Percentiles rank a stretch among this genome's conserved stretches.
These are phyloP conservation scores for Hirtodrosophila alboralis DNA, from an alignment of 2,888 invertebrate genomes.

Conservation along the genomic window DNA sequence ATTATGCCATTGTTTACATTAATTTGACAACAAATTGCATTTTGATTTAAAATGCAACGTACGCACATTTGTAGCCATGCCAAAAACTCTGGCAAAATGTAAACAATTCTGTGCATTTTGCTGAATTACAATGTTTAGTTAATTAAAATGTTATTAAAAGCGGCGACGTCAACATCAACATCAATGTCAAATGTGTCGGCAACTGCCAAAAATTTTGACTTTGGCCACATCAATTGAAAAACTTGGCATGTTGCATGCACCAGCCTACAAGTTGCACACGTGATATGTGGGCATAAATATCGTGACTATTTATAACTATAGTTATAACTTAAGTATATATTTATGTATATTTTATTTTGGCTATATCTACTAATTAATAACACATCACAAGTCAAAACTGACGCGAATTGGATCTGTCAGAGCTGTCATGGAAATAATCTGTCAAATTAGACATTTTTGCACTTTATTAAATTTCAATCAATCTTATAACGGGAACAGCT, in stretches of 20 bases:
- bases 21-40: constrained; percentile 62
- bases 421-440: too few species aligned
- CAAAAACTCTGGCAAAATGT: constrained; percentile 4
- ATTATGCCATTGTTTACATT: constrained; percentile 69
- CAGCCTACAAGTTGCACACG: neutral
- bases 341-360: too few species aligned
- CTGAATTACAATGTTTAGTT: constrained; percentile 42
- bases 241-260: constrained; percentile 8
- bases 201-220: constrained; percentile 30
- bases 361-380: too few species aligned
- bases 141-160: constrained; percentile 66
- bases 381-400: too few species aligned
- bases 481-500: too few species aligned
- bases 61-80: constrained; percentile 24
- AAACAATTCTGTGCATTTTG: constrained; percentile 37
- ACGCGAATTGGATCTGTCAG: too few species aligned
- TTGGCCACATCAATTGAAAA: constrained; percentile 16
- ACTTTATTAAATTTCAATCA: too few species aligned
- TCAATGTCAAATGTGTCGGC: constrained; percentile 35
- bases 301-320: neutral
- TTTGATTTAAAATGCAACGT: constrained; percentile 64
- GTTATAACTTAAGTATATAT: too few species aligned
- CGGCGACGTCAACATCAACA: constrained; percentile 22
- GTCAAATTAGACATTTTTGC: too few species aligned
- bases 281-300: neutral